Conservation (phyloP, 1,140 invertebrate genomes). For the Drosophila micromelanica region DNA sequence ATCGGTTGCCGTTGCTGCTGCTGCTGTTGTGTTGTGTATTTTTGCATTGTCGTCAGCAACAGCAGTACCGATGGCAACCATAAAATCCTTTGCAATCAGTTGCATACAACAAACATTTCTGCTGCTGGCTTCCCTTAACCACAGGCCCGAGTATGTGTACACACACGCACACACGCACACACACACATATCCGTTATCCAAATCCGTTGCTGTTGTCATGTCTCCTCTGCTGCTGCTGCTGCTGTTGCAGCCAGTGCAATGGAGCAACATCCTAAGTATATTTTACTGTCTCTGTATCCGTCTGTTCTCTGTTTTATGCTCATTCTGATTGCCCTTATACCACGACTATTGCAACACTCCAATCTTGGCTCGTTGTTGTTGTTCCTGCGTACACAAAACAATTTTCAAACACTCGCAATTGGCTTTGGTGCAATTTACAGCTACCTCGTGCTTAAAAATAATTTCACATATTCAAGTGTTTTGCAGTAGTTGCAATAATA, state of each 20-base stretch:
- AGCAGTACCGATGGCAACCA: slow-evolving; percentile 24
- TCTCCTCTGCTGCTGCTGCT: slow-evolving; percentile 11
- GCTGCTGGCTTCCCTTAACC: slow-evolving; percentile 39
- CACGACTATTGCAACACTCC: slow-evolving; percentile 2
- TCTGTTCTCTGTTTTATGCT: slow-evolving; percentile 24
- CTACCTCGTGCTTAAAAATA: slow-evolving; percentile 67
- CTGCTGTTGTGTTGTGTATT: slow-evolving; percentile 52
- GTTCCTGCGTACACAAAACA: slow-evolving; percentile 55
- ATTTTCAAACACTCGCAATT: slow-evolving; percentile 68
- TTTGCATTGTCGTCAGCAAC: slow-evolving; percentile 47
- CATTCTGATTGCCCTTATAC: slow-evolving; percentile 22
- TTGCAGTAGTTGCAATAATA: slow-evolving; percentile 35
- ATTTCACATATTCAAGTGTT: slow-evolving; percentile 64
- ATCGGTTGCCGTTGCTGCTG: slow-evolving; percentile 20
- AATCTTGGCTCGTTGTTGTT: slow-evolving; percentile 14
- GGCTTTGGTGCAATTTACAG: slow-evolving; percentile 76
- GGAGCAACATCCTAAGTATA: slow-evolving; percentile 43
- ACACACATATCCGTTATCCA: slow-evolving; percentile 13
- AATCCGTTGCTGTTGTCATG: slow-evolving; percentile 35
- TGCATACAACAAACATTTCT: slow-evolving; percentile 78
- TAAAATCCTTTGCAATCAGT: slow-evolving; percentile 81
- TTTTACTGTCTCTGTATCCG: slow-evolving; percentile 33
- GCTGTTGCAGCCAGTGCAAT: slow-evolving; percentile 26
- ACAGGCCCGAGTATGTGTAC: slow-evolving; percentile 18
- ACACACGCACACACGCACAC: slow-evolving; percentile 17